Conservation (phyloP, 2,797 vertebrate species). For the Neomorphus geoffroyi region DNA sequence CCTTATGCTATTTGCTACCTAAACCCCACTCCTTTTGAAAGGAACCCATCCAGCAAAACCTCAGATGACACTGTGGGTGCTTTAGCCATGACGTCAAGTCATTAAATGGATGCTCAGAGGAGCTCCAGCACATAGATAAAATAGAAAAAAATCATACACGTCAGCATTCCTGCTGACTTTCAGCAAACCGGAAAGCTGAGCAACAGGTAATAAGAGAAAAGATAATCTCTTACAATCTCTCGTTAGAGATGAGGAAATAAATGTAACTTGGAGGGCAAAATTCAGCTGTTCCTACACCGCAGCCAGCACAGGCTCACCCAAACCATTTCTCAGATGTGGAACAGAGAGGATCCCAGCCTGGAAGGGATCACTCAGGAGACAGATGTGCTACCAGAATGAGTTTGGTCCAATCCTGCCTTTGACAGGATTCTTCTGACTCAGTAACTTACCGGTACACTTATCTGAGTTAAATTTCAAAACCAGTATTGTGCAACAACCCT, state of each 20-base stretch:
- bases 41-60: not conserved
- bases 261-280: not conserved
- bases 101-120: not conserved
- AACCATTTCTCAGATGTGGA: rapidly evolving
- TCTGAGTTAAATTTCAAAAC: not conserved
- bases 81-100: not conserved
- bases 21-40: not conserved
- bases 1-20: not conserved
- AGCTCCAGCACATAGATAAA: not conserved
- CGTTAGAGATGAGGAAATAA: not conserved
- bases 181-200: conserved; percentile 41
- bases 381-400: not conserved
- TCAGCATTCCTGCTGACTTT: conserved; percentile 1
- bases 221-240: conserved; percentile 9
- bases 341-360: not conserved
- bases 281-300: not conserved
- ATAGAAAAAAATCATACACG: not conserved
- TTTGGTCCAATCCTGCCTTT: not conserved
- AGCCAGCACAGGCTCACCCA: not conserved
- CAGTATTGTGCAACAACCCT: not conserved
- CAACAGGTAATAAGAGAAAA: conserved; percentile 42
- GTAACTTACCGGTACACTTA: not conserved
- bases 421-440: not conserved
- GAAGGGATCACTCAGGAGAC: not conserved
- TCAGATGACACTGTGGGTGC: not conserved